Conservation (phyloP, 2,113 vertebrate species). For the Pterocles gutturalis region DNA sequence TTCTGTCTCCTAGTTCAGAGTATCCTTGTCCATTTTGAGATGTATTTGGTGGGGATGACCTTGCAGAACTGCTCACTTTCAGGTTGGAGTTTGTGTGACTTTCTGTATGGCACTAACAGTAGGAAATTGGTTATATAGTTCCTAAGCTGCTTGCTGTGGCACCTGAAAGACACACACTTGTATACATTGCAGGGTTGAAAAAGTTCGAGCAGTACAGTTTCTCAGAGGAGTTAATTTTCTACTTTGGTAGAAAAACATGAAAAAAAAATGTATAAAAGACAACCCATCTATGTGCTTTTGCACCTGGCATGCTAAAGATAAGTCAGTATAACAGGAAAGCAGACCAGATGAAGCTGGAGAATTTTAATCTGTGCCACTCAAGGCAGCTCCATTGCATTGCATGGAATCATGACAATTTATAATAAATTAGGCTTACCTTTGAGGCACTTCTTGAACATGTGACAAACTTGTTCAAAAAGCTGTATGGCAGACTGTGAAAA, state of each 20-base stretch:
- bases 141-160: neutral
- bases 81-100: neutral
- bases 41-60: neutral
- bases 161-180: neutral
- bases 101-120: neutral
- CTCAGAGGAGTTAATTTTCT: slow-evolving; percentile 38
- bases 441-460: neutral
- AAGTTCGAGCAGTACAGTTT: neutral
- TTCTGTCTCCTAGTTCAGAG: neutral
- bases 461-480: neutral
- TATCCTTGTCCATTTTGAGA: neutral
- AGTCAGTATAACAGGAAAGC: neutral
- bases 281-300: neutral
- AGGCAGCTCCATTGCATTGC: neutral
- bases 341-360: neutral
- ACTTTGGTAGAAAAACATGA: slow-evolving; percentile 4
- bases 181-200: neutral
- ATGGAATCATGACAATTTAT: neutral
- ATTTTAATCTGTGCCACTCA: neutral
- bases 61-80: neutral
- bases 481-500: neutral
- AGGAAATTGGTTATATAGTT: neutral
- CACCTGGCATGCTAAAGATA: neutral
- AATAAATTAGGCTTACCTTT: neutral
- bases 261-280: slow-evolving; percentile 22